phyloP scores from a whole-genome alignment of 2,797 vertebrate species.

The Amniataba percoides region DNA sequence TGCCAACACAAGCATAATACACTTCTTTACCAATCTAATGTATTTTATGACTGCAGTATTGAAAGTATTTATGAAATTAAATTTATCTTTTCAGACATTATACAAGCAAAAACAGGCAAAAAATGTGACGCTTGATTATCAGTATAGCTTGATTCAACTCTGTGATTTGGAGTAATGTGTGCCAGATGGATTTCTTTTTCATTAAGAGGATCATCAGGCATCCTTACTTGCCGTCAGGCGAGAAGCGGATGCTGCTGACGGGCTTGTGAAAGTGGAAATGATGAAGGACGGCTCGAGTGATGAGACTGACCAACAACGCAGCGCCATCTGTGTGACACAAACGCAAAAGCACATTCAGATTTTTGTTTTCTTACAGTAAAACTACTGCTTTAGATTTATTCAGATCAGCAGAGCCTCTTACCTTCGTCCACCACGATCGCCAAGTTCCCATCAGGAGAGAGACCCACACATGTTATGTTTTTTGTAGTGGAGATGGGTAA shows the following conservation, averaged over 20 bases:
- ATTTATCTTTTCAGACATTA: too few relatives aligned
- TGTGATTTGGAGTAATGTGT: too few relatives aligned
- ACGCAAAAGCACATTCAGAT: neutral
- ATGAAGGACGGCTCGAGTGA: conserved; percentile 91
- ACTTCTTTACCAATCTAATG: neutral
- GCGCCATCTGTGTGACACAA: conserved; percentile 87
- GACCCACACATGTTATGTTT: conserved; percentile 92
- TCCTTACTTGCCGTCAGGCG: conserved; percentile 93
- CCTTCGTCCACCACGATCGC: conserved; percentile 96
- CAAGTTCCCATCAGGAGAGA: conserved; percentile 91
- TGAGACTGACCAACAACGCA: conserved; percentile 91
- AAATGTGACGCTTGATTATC: too few relatives aligned
- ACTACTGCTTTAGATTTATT: neutral
- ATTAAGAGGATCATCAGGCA: neutral
- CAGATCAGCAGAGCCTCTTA: conserved; percentile 50
- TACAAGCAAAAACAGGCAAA: too few relatives aligned
- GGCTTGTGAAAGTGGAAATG: conserved; percentile 94
- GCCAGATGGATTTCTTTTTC: neutral
- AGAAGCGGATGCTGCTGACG: conserved; percentile 92
- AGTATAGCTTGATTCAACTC: too few relatives aligned
- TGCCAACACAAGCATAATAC: neutral
- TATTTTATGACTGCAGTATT: too few relatives aligned
- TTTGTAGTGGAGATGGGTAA: conserved; percentile 90
- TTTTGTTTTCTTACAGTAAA: neutral
- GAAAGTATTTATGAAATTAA: neutral